Percentiles rank a stretch among this genome's conserved stretches.
Conservation (phyloP, 2,888 invertebrate genomes). For the Galerucella nymphaeae region DNA sequence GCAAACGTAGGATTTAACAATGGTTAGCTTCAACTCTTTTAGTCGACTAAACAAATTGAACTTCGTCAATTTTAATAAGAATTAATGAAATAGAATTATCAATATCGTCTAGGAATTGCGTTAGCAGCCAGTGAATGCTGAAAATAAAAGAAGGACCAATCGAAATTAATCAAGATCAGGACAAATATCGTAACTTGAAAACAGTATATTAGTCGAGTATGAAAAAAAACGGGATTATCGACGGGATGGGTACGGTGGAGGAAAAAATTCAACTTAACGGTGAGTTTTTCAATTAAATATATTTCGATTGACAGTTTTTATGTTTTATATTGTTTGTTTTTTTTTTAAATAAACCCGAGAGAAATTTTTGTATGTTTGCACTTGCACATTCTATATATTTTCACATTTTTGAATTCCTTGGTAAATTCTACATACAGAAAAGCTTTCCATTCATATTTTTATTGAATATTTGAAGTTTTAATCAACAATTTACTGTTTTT, state of each 20-base stretch:
- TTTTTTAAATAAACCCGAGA: neutral
- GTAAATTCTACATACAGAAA: too few species aligned
- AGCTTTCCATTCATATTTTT: too few species aligned
- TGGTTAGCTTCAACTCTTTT: neutral
- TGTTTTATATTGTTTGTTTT: neutral
- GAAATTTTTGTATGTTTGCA: too few species aligned
- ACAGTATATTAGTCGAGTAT: slow-evolving; percentile 9
- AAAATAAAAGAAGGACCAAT: slow-evolving; percentile 1
- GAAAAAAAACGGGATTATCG: slow-evolving; percentile 7
- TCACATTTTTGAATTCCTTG: too few species aligned
- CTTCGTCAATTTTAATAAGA: slow-evolving; percentile 12
- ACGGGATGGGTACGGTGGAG: slow-evolving; percentile 11
- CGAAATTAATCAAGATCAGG: slow-evolving; percentile 4
- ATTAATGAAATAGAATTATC: slow-evolving; percentile 18
- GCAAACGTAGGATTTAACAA: neutral
- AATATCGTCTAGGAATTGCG: slow-evolving; percentile 15
- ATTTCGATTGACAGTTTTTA: too few species aligned
- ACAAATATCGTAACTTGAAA: neutral
- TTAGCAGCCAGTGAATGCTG: slow-evolving; percentile 1
- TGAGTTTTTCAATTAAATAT: slow-evolving; percentile 15
- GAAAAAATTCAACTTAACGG: slow-evolving; percentile 18
- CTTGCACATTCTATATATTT: too few species aligned
- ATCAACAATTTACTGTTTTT: too few species aligned
- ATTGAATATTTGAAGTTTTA: too few species aligned
- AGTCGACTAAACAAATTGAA: slow-evolving; percentile 23